Conservation (phyloP, 2,888 invertebrate genomes). For the Furcula furcula region DNA sequence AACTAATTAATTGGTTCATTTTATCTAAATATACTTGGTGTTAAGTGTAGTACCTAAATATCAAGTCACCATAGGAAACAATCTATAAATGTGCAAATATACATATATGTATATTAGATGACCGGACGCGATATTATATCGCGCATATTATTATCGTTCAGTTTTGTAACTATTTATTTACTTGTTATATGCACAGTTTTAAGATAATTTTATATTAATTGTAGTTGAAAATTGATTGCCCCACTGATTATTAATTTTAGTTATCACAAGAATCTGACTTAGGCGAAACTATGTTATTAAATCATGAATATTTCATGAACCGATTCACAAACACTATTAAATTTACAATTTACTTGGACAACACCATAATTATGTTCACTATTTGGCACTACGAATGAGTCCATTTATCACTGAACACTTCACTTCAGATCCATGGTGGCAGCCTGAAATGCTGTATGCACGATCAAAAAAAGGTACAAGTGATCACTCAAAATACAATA, state of each 20-base stretch:
- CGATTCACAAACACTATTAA: constrained; percentile 11
- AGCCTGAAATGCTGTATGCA: constrained; percentile 34
- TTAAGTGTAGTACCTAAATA: too few species aligned
- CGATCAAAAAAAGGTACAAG: constrained; percentile 21
- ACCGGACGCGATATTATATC: too few species aligned
- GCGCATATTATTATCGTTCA: too few species aligned
- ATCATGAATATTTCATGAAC: constrained; percentile 3
- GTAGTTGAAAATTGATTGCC: too few species aligned
- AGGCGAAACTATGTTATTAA: background rate
- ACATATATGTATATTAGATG: too few species aligned
- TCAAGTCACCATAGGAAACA: too few species aligned
- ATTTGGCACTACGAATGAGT: constrained; percentile 45
- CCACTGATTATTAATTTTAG: background rate
- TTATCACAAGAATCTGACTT: background rate
- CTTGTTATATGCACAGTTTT: too few species aligned
- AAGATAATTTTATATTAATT: too few species aligned
- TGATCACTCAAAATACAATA: constrained; percentile 21
- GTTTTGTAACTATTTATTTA: too few species aligned
- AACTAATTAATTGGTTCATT: too few species aligned
- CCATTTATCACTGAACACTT: constrained; percentile 56
- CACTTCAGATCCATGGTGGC: constrained; percentile 43
- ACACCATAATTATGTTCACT: constrained; percentile 35
- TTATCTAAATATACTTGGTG: too few species aligned
- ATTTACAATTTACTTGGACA: constrained; percentile 23
- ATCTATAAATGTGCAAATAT: too few species aligned